Evolutionary conservation across 1,140 invertebrate species (phyloP), one percentile per base, ranked within the genome.

Genomic region (Dendrolimus kikuchii): DNA sequence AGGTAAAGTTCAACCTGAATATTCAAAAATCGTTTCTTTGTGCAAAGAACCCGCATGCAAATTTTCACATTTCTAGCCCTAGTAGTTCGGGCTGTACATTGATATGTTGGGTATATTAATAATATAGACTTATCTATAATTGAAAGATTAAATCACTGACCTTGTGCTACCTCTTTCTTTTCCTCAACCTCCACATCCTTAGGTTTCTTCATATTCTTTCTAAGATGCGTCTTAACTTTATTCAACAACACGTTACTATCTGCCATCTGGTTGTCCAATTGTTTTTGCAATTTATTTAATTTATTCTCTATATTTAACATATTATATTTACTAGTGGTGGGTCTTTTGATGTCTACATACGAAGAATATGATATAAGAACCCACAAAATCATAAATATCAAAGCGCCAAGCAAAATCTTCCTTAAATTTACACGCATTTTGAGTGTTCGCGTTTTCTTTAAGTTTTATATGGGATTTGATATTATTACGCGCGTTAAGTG

Each of bases 401-500:
- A 49, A 45, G 60, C 51, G 8, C 65, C 53, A 10, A 81, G 45
- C 7, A 65, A 64, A 40, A 77, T 48, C 67, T 71, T 81, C 46
- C 70, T 66, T 44, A 77, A 52, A 60, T 81, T 77, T 38, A 75
- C 46, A 57, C 77, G 76, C 77, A 81, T 81, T 62, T 64, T 78
- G 58, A 51, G 47, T 40, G 23, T 38, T 40, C 40, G 6, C 23
- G 46, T 39, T 46, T 23, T 51, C 6, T 40, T 7, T 23, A 23
- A 23, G 23, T 23, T 23, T 23, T 23, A 23, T 23, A 23, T 23
- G 23, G 23, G 23, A 23, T 23, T 23, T 23, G 23, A 23, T 23
- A 23, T 3, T 23, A 23, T 23, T 1, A 23, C 1, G 23, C 23
- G 23, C 23, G 23, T 23, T 23, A 23, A 23, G 23, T 3, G 1